phyloP scores from a whole-genome alignment of 2,797 vertebrate species.

The Lindbergichthys nudifrons region DNA sequence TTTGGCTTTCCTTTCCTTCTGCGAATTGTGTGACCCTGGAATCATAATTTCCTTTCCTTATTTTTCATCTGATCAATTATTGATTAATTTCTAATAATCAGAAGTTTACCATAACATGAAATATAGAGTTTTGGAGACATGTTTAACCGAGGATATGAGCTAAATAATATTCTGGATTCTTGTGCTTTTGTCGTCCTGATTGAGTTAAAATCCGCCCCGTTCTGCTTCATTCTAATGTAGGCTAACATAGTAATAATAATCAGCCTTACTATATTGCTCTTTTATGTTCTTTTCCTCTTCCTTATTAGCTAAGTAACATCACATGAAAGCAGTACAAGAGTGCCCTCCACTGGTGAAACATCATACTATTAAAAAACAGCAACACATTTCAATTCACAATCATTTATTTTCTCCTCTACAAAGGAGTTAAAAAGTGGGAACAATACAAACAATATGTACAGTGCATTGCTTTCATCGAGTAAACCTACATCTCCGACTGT shows the following conservation, averaged over 20 bases:
- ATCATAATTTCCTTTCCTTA: no score
- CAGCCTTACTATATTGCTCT: background rate
- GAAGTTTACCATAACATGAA: no score
- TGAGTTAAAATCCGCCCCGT: slow-evolving; percentile 14
- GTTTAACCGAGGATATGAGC: slow-evolving; percentile 1
- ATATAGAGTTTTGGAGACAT: background rate
- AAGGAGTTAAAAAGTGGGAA: slow-evolving; percentile 50
- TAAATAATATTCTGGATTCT: background rate
- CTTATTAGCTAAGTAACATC: background rate
- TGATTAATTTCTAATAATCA: no score
- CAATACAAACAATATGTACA: slow-evolving; percentile 60
- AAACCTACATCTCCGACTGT: slow-evolving; percentile 45
- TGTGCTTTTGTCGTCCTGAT: background rate
- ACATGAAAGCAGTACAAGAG: slow-evolving; percentile 7
- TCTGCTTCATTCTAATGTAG: slow-evolving; percentile 43
- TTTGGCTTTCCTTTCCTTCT: no score
- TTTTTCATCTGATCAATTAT: no score
- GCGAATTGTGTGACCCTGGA: no score
- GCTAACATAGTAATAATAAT: slow-evolving; percentile 27
- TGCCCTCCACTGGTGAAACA: slow-evolving; percentile 60
- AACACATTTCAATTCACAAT: slow-evolving; percentile 14
- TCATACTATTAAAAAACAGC: slow-evolving; percentile 3
- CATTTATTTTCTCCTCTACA: slow-evolving; percentile 55
- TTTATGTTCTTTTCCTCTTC: slow-evolving; percentile 14
- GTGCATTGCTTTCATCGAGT: slow-evolving; percentile 60